phyloP scores from a whole-genome alignment of 1,140 invertebrate species.

The Physella acuta region DNA sequence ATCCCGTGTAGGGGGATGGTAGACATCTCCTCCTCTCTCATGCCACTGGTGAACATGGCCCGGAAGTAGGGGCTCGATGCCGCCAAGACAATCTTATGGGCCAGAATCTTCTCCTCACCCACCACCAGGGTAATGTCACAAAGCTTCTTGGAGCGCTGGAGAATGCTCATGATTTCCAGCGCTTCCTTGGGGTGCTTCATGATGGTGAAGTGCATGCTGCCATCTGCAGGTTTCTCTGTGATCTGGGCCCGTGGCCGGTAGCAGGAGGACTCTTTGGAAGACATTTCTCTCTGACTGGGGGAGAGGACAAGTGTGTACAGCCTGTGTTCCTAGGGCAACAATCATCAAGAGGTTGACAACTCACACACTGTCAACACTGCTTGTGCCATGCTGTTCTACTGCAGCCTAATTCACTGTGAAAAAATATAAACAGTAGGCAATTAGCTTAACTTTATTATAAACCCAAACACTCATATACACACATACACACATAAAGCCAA shows the following conservation, averaged over 20 bases:
- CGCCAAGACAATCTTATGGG: constrained; percentile 58
- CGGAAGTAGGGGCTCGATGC: constrained; percentile 69
- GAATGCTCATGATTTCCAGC: constrained; percentile 85
- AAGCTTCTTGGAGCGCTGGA: constrained; percentile 83
- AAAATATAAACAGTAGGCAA: too few species aligned
- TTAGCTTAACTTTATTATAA: too few species aligned
- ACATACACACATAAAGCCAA: too few species aligned
- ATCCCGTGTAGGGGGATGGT: constrained; percentile 83
- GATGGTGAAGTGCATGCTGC: constrained; percentile 85
- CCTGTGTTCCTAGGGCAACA: too few species aligned
- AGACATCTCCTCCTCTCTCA: constrained; percentile 84
- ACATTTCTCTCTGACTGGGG: background rate
- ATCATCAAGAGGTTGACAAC: too few species aligned
- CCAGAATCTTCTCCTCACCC: constrained; percentile 48
- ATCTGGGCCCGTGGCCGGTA: constrained; percentile 52
- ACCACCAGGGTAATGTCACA: constrained; percentile 64
- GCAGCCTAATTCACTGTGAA: too few species aligned
- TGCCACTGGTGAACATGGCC: constrained; percentile 94
- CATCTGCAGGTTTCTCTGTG: constrained; percentile 58
- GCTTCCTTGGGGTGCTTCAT: constrained; percentile 81
- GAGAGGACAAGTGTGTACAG: too few species aligned
- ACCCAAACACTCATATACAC: too few species aligned
- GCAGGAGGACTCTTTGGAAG: constrained; percentile 40
- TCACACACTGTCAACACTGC: too few species aligned
- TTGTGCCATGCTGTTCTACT: too few species aligned